Evolutionary conservation across 2,113 vertebrate genomes (phyloP), one percentile per base, ranked within the genome.

Genomic region (Nibea coibor): DNA sequence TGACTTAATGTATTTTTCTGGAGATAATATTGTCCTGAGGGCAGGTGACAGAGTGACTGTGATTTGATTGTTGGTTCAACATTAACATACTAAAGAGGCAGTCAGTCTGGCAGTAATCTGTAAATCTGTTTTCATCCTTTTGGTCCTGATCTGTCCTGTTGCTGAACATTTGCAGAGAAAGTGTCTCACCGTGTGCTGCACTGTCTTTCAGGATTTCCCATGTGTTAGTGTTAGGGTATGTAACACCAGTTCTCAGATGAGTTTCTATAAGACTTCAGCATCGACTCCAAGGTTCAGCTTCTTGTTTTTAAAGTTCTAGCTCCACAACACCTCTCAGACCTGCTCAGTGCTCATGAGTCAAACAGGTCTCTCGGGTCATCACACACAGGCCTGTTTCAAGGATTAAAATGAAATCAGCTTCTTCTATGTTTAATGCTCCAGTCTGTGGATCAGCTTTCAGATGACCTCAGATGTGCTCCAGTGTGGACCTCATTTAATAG

Each of bases 291-390:
- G 20, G 24, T 19, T 76, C 19, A n/a, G 26, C 35, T 63, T 54
- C 10, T 62, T 81, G 61, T 51, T 61, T 62, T 20, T 56, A 63
- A 54, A 57, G 35, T 72, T 75, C 19, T 51, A 5, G 2, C 17
- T 63, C 31, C 17, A 39, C 22, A 50, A 22, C 50, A 75, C 42
- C 59, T 63, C 45, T 56, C 42, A 64, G 73, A 69, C 28, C 42
- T 64, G 69, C 31, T 82, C 28, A 69, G 69, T 28, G 43, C 28
- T 74, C 28, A 22, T 58, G 63, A 69, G 66, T 22, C 57, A 45
- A 22, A 39, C 61, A 28, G 45, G 56, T 74, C 63, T 78, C 69
- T 64, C 58, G 70, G 74, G 79, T 70, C 78, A 2, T 73, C 22
- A 35, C 68, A 57, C 54, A 51, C 78, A 50, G 54, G 53, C 14